Conservation (phyloP, 2,797 vertebrate genomes). For the Corythornis leucogaster region DNA sequence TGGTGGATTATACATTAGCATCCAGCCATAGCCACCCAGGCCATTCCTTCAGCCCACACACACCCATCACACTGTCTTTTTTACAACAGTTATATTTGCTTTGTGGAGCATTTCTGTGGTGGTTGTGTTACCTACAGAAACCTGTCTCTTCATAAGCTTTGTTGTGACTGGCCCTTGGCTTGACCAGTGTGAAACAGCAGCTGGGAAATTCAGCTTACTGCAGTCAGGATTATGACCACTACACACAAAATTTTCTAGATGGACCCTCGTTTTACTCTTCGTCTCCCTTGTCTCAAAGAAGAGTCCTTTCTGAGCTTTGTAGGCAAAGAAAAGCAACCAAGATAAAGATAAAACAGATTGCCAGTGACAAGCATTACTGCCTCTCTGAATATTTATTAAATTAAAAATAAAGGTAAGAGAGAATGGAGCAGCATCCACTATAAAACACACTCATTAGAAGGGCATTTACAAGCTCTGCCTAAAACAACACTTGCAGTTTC, state of each 20-base stretch:
- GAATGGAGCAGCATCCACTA: neutral
- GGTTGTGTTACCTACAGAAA: neutral
- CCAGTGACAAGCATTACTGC: neutral
- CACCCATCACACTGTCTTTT: neutral
- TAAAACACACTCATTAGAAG: neutral
- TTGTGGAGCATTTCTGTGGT: neutral
- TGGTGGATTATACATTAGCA: neutral
- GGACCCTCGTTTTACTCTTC: constrained; percentile 4
- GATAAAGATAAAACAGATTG: neutral
- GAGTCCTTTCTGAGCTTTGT: constrained; percentile 29
- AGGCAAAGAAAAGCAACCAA: constrained; percentile 4
- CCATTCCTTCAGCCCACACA: neutral
- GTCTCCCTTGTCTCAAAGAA: constrained; percentile 32
- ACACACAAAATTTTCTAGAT: neutral
- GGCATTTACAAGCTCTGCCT: neutral
- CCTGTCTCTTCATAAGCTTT: neutral
- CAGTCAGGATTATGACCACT: neutral
- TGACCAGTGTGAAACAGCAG: neutral
- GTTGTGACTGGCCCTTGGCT: neutral
- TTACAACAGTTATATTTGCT: neutral
- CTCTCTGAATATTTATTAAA: constrained; percentile 13
- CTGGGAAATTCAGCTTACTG: neutral
- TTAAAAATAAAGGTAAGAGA: constrained; percentile 14
- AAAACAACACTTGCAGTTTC: neutral
- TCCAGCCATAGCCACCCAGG: neutral